Evolutionary conservation across 2,888 invertebrate genomes (phyloP), one percentile per base, ranked within the genome.

Genomic region (Hecatera dysodea): DNA sequence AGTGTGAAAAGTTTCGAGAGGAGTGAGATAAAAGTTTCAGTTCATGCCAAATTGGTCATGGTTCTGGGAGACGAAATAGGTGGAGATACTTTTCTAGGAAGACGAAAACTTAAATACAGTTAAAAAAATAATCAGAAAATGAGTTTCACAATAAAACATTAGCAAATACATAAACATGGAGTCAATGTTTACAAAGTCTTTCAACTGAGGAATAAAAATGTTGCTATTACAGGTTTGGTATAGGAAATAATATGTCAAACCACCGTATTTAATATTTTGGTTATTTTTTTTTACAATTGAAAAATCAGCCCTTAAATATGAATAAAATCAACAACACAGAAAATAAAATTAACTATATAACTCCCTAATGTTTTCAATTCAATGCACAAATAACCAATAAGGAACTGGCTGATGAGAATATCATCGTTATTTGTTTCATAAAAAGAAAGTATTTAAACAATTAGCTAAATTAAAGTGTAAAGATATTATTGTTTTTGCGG

Each of bases 1-100:
- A 46, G 27, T 46, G 63, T 39, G 36, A 27, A 48, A 48, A 39
- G 19, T 56, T 57, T 50, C 8, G 12, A 48, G 22, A 75, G 27
- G 2, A 67, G 44, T 29, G 17, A 24, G 12, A 52, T 24, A 33
- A 24, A 39, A 48, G 15, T 19, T 22, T 44, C 12, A 1, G n/a
- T 42, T 22, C 22, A 9, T n/a, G 11, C 8, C 6, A 55, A 42
- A 11, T 48, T 72, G 3, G 12, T 29, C 1, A 5, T 53, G 24
- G n/a, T 33, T 48, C 11, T 27, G 5, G 11, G 15, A 39, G 36
- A 22, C 15, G 4, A 27, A 60, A n/a, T n/a, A n/a, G 17, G 22
- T 57, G n/a, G n/a, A n/a, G n/a, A n/a, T 22, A 0, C 12, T 33
- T 29, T 7, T 42, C 15, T 17, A 19, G 4, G 53, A 19, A 55